These are phyloP conservation scores for Scaptodrosophila lebanonensis DNA, from an alignment of 1,140 invertebrate species.

Conservation along the genomic window DNA sequence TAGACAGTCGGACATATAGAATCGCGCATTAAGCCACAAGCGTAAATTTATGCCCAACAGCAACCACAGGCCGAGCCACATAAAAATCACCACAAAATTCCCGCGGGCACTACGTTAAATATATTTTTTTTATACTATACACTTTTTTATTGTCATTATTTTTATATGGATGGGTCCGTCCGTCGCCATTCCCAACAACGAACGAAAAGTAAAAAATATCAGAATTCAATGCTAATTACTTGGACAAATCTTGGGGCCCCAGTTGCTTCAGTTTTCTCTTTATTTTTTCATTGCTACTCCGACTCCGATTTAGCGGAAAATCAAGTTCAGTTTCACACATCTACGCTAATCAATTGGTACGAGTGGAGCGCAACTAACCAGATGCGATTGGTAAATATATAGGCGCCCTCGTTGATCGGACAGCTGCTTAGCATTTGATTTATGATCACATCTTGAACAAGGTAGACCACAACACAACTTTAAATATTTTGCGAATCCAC, in stretches of 20 bases:
- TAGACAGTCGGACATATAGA: constrained; percentile 8
- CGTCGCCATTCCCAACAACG: no score
- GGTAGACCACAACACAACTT: no score
- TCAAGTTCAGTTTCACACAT: constrained; percentile 66
- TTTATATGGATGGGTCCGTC: constrained; percentile 10
- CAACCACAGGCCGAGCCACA: constrained; percentile 14
- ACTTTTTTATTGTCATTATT: not conserved
- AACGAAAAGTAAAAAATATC: no score
- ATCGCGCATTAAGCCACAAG: constrained; percentile 66
- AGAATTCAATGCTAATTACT: constrained; percentile 49
- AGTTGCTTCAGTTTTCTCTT: constrained; percentile 14
- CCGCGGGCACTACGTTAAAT: constrained; percentile 50
- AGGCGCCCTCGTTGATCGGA: constrained; percentile 28
- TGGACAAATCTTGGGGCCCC: constrained; percentile 8
- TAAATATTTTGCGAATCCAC: no score
- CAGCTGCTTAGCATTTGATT: constrained; percentile 68
- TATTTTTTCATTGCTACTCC: no score
- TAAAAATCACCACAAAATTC: constrained; percentile 56
- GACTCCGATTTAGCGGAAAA: constrained; percentile 49
- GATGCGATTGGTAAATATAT: constrained; percentile 34
- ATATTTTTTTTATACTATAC: constrained; percentile 12
- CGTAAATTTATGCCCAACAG: constrained; percentile 62
- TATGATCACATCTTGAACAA: constrained; percentile 31
- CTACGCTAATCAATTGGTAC: constrained; percentile 66
- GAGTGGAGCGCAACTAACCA: constrained; percentile 31